Conservation (phyloP, 2,113 vertebrate species). For the Oostethus manadensis region DNA sequence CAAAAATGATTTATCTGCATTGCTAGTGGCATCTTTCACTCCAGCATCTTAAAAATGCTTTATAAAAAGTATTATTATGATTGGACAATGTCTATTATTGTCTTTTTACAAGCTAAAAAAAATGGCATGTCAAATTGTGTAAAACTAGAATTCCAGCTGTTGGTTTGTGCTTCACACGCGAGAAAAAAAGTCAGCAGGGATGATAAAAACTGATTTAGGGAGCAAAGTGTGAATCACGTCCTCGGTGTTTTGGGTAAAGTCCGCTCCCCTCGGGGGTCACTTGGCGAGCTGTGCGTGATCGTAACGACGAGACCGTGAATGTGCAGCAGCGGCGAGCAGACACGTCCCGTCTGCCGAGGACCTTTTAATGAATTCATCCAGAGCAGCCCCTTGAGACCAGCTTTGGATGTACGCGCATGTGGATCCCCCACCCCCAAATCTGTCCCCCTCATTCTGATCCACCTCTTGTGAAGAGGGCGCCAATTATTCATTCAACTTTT, state of each 20-base stretch:
- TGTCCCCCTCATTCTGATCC: conserved; percentile 32
- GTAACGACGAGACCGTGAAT: conserved; percentile 39
- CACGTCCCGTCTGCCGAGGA: conserved; percentile 45
- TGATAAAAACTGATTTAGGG: background rate
- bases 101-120: too few species aligned
- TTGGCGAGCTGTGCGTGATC: conserved; percentile 22
- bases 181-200: background rate
- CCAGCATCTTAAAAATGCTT: too few species aligned
- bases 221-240: conserved; percentile 10
- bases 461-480: conserved; percentile 40
- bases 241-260: conserved; percentile 9
- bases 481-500: conserved; percentile 57
- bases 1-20: background rate
- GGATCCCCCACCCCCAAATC: background rate
- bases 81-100: too few species aligned
- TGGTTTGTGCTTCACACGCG: background rate
- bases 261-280: background rate
- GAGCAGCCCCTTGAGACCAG: conserved; percentile 45
- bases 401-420: conserved; percentile 33
- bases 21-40: background rate
- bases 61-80: too few species aligned
- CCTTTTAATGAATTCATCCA: conserved; percentile 57
- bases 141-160: background rate
- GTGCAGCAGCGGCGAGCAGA: conserved; percentile 32
- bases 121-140: too few species aligned